These are phyloP conservation scores for Rhipidura dahli DNA, from an alignment of 2,113 vertebrate species.

Conservation along the genomic window DNA sequence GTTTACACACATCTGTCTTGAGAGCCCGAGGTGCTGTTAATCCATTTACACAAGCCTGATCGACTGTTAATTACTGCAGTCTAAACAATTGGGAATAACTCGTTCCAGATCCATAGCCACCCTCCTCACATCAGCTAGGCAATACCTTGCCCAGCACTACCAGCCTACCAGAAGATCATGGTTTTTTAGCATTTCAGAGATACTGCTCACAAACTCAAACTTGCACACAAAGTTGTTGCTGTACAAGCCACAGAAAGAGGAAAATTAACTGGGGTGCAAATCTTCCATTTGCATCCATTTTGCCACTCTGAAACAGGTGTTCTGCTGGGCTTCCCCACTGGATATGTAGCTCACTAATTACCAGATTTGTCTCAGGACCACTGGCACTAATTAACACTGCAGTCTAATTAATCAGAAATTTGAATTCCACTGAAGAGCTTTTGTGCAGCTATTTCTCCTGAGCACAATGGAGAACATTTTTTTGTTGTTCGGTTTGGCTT, in stretches of 20 bases:
- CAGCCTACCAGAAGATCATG: background rate
- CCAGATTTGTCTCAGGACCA: conserved; percentile 41
- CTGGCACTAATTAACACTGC: conserved; percentile 64
- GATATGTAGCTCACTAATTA: conserved; percentile 23
- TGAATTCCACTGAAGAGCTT: conserved; percentile 35
- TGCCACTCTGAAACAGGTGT: background rate
- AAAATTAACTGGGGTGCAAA: background rate
- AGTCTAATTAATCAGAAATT: conserved; percentile 62
- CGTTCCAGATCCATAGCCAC: background rate
- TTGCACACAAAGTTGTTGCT: background rate
- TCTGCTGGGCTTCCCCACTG: conserved; percentile 14
- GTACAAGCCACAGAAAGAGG: background rate
- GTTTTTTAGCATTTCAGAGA: background rate
- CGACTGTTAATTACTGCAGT: background rate
- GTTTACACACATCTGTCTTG: background rate
- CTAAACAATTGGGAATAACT: background rate
- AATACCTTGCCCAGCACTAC: background rate
- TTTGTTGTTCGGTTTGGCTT: background rate
- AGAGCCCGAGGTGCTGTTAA: background rate
- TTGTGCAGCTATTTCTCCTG: conserved; percentile 14
- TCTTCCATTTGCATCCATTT: background rate
- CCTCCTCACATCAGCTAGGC: background rate
- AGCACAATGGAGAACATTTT: background rate
- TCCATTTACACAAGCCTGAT: background rate
- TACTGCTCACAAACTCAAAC: background rate